phyloP scores from a whole-genome alignment of 2,113 vertebrate genomes.

The Neomonachus schauinslandi region DNA sequence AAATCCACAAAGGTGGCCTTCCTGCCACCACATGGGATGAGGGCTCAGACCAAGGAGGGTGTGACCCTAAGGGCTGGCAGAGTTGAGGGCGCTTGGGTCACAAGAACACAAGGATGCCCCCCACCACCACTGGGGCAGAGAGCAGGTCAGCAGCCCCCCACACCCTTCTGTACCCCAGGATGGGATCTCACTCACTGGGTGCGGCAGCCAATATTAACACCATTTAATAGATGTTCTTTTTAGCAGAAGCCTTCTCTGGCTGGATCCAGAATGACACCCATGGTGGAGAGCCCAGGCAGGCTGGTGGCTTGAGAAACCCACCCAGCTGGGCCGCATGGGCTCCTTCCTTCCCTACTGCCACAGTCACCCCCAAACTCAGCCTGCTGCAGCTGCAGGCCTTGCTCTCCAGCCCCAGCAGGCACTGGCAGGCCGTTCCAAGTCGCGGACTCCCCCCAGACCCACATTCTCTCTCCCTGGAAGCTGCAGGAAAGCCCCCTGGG shows the following conservation, averaged over 20 bases:
- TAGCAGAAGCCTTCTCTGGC: background rate
- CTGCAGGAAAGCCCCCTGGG: background rate
- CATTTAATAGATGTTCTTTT: background rate
- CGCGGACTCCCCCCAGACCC: background rate
- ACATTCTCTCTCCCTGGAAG: background rate
- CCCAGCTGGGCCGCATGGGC: accelerated
- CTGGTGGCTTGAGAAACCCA: background rate
- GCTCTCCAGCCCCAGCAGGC: background rate
- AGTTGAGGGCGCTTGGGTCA: background rate
- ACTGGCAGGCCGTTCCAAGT: background rate
- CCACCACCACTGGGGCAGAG: background rate
- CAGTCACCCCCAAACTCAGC: background rate
- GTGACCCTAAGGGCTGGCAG: background rate
- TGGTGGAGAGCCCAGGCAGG: background rate
- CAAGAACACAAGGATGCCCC: background rate
- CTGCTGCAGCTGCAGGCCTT: background rate
- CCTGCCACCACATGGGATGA: background rate
- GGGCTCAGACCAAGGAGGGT: background rate
- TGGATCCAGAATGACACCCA: background rate
- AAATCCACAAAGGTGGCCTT: background rate
- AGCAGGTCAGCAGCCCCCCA: background rate
- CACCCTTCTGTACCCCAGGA: background rate
- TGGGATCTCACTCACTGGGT: background rate
- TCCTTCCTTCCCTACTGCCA: background rate
- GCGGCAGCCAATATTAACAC: too few species aligned